Percentiles rank a stretch among this genome's conserved stretches.
phyloP scores from a whole-genome alignment of 2,113 vertebrate species.

The Fukomys damarensis region DNA sequence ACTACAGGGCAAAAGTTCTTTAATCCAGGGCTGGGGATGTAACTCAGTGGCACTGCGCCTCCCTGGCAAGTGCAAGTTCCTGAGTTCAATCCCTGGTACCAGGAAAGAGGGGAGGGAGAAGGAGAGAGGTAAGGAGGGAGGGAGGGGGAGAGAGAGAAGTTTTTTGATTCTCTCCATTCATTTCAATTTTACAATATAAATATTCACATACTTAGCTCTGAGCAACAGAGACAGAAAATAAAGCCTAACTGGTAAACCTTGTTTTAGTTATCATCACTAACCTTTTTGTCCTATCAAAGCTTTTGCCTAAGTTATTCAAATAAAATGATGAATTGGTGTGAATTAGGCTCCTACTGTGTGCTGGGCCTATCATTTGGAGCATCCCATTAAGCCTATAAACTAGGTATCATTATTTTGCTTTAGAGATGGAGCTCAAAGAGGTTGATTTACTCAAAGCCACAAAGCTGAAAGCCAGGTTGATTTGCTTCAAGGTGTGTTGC shows the following conservation, averaged over 20 bases:
- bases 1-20: background rate
- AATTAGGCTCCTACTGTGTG: background rate
- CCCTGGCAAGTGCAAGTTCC: too few relatives aligned
- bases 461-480: background rate
- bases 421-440: background rate
- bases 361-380: background rate
- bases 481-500: background rate
- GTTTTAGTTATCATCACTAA: background rate
- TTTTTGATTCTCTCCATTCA: background rate
- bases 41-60: too few relatives aligned
- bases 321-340: background rate
- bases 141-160: background rate
- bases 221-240: background rate
- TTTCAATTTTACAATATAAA: background rate
- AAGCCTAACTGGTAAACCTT: background rate
- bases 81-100: too few relatives aligned
- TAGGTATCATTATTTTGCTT: background rate
- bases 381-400: background rate
- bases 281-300: background rate
- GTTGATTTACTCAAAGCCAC: background rate
- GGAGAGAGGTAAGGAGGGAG: too few relatives aligned
- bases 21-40: background rate
- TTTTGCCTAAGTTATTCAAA: slow-evolving; percentile 19
- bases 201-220: background rate
- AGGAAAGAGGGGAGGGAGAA: too few relatives aligned